Base-by-base conservation (phyloP, 2,888 invertebrate genomes). In the Dicyrtomina minuta region DNA sequence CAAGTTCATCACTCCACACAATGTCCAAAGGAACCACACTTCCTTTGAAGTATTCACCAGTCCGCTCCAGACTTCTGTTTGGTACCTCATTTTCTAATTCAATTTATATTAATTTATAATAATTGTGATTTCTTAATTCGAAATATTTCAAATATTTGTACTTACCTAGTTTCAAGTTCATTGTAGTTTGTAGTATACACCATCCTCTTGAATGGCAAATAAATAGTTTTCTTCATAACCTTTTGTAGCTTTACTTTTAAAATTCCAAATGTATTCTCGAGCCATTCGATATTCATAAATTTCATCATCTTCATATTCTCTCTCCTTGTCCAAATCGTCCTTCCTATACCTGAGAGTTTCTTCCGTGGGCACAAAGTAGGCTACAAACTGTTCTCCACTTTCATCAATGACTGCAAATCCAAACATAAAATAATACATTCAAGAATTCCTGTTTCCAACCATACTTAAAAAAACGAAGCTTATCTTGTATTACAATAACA, bases 201-300 rank as follows among this genome's bases (percentile, higher is more conserved):
- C 91, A 81, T 93, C 92, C 76, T 90, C 89, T 70, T 95, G 88
- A 75, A 95, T 88, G 70, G 96, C 93, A 83, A 97, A 89, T 84
- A 96, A 97, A 81, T 96, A 97, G 81, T 96, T 98, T 83, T 98
- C 97, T 82, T 97, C 96, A 79, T 96, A 96, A 44, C 95, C 94
- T 81, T 92, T 91, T 0, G 92, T 92, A 0, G 93, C 89, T 83
- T 97, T 97, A 82, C 95, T 97, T 83, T 98, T 97, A 22, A 98
- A 97, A 81, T 96, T 97, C 98, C 98, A 99, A 81, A 96, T 97
- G 82, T 99, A 99, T 81, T 99, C 98, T 73, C 99, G 87, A 0
- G 96, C 94, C 89, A 99, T 92, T 82, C 92, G 91, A 80, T 98
- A 99, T 79, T 98, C 96, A 80, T 99, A 99, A 66, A 92, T 92